These are phyloP conservation scores for Chrysotoxum bicinctum DNA, from an alignment of 2,888 invertebrate species.

Conservation along the genomic window DNA sequence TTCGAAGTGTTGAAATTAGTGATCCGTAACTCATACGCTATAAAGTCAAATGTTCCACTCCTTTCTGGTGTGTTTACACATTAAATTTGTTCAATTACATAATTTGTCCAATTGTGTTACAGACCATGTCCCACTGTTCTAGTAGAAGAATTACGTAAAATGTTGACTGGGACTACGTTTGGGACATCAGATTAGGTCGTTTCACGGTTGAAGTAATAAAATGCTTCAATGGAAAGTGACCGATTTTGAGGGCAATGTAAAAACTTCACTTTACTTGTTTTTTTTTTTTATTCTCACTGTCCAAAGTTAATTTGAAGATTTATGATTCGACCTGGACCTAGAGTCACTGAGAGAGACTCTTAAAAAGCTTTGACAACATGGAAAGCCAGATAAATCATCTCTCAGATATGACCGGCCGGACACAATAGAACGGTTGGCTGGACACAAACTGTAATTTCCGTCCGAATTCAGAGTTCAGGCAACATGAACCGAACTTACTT, in stretches of 20 bases:
- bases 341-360: slow-evolving; percentile 25
- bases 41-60: too few relatives aligned
- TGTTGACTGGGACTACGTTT: background rate
- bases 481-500: background rate
- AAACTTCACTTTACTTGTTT: slow-evolving; percentile 17
- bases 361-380: slow-evolving; percentile 53
- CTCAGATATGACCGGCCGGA: slow-evolving; percentile 54
- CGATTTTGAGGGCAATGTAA: background rate
- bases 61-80: too few relatives aligned
- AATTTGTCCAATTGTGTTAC: background rate
- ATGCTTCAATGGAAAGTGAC: slow-evolving; percentile 24
- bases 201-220: slow-evolving; percentile 1
- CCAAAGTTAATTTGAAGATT: slow-evolving; percentile 66
- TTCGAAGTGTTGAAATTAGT: too few relatives aligned
- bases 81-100: background rate
- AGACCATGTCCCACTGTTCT: background rate
- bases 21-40: too few relatives aligned
- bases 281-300: slow-evolving; percentile 6
- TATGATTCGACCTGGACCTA: slow-evolving; percentile 60
- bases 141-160: slow-evolving; percentile 25
- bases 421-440: slow-evolving; percentile 66
- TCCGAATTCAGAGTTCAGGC: background rate
- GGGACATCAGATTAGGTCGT: slow-evolving; percentile 1
- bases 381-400: slow-evolving; percentile 66
- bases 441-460: slow-evolving; percentile 1